phyloP scores from a whole-genome alignment of 2,113 vertebrate species.

The Macaca nemestrina region DNA sequence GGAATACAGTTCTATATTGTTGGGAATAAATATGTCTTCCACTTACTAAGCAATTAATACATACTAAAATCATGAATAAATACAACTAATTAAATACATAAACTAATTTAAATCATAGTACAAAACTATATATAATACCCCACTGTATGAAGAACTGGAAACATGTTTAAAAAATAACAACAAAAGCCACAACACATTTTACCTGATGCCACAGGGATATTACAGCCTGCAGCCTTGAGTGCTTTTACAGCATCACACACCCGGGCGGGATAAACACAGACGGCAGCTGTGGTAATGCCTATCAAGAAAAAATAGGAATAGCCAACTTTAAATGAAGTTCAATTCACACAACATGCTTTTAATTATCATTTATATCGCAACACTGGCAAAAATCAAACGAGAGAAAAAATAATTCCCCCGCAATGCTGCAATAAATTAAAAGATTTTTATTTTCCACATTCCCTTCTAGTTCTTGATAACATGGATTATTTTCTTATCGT shows the following conservation, averaged over 20 bases:
- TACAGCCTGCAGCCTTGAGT: conserved; percentile 87
- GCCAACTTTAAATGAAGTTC: background rate
- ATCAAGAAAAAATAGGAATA: conserved; percentile 41
- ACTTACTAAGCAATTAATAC: background rate
- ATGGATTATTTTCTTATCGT: background rate
- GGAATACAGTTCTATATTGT: background rate
- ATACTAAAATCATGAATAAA: background rate
- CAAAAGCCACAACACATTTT: background rate
- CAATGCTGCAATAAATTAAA: background rate
- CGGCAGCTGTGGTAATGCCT: conserved; percentile 92
- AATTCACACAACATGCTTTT: background rate
- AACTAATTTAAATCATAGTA: background rate
- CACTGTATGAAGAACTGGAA: background rate
- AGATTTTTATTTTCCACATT: background rate
- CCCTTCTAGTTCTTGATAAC: background rate
- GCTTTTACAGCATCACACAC: conserved; percentile 90
- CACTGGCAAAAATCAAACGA: conserved; percentile 16
- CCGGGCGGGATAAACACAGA: conserved; percentile 95
- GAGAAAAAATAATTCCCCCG: background rate
- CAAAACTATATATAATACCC: background rate
- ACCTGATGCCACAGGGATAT: conserved; percentile 96
- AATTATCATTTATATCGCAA: background rate
- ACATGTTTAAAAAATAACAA: background rate
- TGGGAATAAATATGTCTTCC: background rate
- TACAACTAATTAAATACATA: background rate